phyloP scores from a whole-genome alignment of 2,797 vertebrate genomes.

The Myotis pilosus region DNA sequence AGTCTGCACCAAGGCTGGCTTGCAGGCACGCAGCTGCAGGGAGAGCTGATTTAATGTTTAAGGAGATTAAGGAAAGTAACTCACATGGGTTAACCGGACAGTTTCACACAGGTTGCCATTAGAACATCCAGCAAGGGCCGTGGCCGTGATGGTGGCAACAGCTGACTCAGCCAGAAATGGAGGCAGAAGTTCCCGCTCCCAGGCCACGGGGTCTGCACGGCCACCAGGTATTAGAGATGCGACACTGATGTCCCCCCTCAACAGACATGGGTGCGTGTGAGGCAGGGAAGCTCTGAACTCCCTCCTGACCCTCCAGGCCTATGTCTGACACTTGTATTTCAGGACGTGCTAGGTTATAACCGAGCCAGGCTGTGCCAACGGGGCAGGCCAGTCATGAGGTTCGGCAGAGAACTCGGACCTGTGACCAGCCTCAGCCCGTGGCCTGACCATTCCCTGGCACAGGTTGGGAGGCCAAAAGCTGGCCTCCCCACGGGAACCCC shows the following conservation, averaged over 20 bases:
- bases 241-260: neutral
- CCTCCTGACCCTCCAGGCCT: neutral
- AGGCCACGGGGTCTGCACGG: neutral
- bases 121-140: neutral
- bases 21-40: neutral
- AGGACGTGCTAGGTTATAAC: neutral
- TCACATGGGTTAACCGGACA: neutral
- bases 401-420: neutral
- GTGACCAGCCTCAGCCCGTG: neutral
- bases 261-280: accelerated
- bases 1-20: neutral
- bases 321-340: neutral
- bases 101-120: neutral
- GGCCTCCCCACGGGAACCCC: neutral
- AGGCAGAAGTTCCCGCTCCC: neutral
- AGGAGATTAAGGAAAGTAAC: neutral
- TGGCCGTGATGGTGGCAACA: neutral
- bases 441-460: neutral
- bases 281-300: neutral
- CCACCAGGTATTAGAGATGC: neutral
- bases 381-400: neutral
- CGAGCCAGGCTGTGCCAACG: neutral
- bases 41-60: neutral
- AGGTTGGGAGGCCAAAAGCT: neutral
- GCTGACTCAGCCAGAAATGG: neutral